Percentiles rank a stretch among this genome's conserved stretches.
phyloP scores from a whole-genome alignment of 1,140 invertebrate species.

The Saccostrea cuccullata region DNA sequence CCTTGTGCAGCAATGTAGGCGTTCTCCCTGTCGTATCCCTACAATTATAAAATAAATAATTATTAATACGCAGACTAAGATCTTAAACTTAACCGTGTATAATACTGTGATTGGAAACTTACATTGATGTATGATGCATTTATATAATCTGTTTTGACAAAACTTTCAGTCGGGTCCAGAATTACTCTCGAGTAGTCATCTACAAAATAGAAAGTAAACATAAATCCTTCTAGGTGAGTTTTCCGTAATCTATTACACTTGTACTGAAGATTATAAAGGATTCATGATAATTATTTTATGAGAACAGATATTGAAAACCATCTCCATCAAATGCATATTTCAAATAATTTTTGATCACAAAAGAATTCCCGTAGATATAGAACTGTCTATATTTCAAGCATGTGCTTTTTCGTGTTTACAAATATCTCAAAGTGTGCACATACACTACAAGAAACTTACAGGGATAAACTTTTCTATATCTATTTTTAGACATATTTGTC shows the following conservation, averaged over 20 bases:
- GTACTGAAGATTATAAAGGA: too few relatives aligned
- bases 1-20: slow-evolving; percentile 35
- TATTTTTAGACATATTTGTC: background rate
- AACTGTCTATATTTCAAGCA: too few relatives aligned
- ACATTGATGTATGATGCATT: background rate
- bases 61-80: background rate
- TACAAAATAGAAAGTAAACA: background rate
- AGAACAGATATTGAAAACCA: too few relatives aligned
- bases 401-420: too few relatives aligned
- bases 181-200: background rate
- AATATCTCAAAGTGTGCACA: background rate
- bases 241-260: too few relatives aligned
- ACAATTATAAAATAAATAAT: background rate
- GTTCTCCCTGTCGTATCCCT: background rate
- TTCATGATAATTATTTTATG: too few relatives aligned
- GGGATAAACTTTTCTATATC: background rate
- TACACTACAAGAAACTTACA: background rate
- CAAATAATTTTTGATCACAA: too few relatives aligned
- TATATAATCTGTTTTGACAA: background rate
- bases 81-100: too few relatives aligned
- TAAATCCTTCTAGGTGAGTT: background rate
- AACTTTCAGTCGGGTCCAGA: background rate
- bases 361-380: too few relatives aligned
- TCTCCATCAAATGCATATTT: too few relatives aligned
- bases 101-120: background rate